Percentiles rank a stretch among this genome's conserved stretches.
These are phyloP conservation scores for Lepus townsendii DNA, from an alignment of 2,797 vertebrate species.

Conservation along the genomic window DNA sequence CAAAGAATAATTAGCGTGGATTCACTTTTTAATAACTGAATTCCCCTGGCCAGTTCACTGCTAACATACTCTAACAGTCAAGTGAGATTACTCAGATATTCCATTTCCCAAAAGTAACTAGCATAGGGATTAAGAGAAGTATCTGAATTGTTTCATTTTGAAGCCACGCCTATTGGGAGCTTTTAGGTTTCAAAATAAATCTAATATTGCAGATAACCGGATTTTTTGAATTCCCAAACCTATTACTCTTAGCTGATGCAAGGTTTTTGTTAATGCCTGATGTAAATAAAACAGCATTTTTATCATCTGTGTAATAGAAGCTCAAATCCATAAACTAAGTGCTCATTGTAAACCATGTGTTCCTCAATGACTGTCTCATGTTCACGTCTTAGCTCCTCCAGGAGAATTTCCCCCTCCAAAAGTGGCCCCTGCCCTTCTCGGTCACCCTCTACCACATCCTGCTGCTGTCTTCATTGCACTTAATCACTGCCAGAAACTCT, in stretches of 20 bases:
- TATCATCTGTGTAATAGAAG: background rate
- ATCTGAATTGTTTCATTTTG: conserved; percentile 35
- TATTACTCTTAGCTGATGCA: background rate
- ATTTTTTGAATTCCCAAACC: background rate
- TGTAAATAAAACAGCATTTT: conserved; percentile 55
- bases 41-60: conserved; percentile 29
- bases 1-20: conserved; percentile 44
- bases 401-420: conserved; percentile 33
- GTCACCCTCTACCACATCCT: background rate
- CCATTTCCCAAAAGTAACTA: conserved; percentile 30
- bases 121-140: background rate
- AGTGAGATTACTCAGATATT: conserved; percentile 53
- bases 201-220: background rate
- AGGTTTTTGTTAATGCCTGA: background rate
- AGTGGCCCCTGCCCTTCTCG: background rate
- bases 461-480: background rate
- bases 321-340: background rate
- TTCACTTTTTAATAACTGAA: conserved; percentile 61
- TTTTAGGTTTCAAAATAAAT: conserved; percentile 65
- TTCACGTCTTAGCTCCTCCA: background rate
- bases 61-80: background rate
- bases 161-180: background rate
- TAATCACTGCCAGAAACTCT: background rate
- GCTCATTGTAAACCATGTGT: background rate
- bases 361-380: background rate